Percentiles rank a stretch among this genome's conserved stretches.
phyloP scores from a whole-genome alignment of 2,888 invertebrate species.

The Xanthorhoe spadicearia region DNA sequence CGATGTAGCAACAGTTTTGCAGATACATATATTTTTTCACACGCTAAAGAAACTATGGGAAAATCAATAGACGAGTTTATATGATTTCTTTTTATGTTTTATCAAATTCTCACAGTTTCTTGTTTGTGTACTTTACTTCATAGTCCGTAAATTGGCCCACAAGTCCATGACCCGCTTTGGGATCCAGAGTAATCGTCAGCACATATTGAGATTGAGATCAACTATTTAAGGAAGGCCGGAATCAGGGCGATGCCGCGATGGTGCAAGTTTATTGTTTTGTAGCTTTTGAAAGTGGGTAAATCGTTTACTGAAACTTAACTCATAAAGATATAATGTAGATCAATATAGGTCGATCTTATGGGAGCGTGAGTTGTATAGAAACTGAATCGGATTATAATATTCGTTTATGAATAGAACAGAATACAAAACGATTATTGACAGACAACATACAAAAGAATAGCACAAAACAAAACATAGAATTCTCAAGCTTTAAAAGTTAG shows the following conservation, averaged over 20 bases:
- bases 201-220: slow-evolving; percentile 38
- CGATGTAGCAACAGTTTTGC: background rate
- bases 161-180: slow-evolving; percentile 31
- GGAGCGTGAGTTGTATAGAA: background rate
- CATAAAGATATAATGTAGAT: background rate
- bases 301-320: background rate
- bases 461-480: too few relatives aligned
- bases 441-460: too few relatives aligned
- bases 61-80: background rate
- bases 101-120: background rate
- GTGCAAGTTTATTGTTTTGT: slow-evolving; percentile 28
- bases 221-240: slow-evolving; percentile 32
- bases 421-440: too few relatives aligned
- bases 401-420: too few relatives aligned
- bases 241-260: slow-evolving; percentile 29
- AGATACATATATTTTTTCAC: background rate
- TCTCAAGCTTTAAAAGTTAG: too few relatives aligned
- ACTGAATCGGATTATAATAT: background rate
- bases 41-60: background rate
- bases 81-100: background rate
- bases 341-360: background rate
- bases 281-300: slow-evolving; percentile 9
- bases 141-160: slow-evolving; percentile 21
- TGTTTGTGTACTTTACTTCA: background rate
- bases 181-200: slow-evolving; percentile 25